Conservation (phyloP, 1,140 invertebrate species). For the Phymastichus coffea region DNA sequence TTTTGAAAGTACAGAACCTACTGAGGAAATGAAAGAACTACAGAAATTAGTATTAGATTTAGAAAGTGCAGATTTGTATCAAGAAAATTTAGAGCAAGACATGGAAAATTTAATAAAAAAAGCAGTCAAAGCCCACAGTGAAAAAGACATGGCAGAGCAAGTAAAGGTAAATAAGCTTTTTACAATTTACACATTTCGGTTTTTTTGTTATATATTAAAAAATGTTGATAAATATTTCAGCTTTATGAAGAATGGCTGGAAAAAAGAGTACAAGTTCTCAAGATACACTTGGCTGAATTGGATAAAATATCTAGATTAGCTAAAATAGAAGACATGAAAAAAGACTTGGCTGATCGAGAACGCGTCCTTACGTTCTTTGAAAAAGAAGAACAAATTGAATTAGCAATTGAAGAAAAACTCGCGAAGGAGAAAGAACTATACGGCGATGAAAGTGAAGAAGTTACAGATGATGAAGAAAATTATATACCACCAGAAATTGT, state of each 20-base stretch:
- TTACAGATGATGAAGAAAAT: conserved; percentile 53
- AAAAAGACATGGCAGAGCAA: conserved; percentile 61
- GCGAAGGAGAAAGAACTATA: conserved; percentile 43
- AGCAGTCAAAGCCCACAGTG: conserved; percentile 55
- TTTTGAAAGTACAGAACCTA: conserved; percentile 27
- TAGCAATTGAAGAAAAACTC: conserved; percentile 64
- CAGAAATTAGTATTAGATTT: neutral
- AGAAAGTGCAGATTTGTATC: conserved; percentile 24
- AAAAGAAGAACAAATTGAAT: conserved; percentile 71
- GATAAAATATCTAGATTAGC: conserved; percentile 58
- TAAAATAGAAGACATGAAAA: conserved; percentile 62
- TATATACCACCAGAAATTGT: conserved; percentile 69
- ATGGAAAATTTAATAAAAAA: conserved; percentile 58
- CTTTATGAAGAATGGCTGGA: conserved; percentile 62
- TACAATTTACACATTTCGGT: neutral
- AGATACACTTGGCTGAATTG: conserved; percentile 60
- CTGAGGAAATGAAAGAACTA: conserved; percentile 4
- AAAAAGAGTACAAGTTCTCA: conserved; percentile 58
- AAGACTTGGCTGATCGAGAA: conserved; percentile 62
- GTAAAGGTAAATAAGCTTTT: conserved; percentile 49
- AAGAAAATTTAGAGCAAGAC: conserved; percentile 48
- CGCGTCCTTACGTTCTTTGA: conserved; percentile 77
- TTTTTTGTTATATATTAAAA: conserved; percentile 11
- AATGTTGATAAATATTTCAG: conserved; percentile 44
- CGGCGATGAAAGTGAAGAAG: conserved; percentile 22